These are phyloP conservation scores for Phalera bucephala DNA, from an alignment of 2,888 invertebrate species.

Conservation along the genomic window DNA sequence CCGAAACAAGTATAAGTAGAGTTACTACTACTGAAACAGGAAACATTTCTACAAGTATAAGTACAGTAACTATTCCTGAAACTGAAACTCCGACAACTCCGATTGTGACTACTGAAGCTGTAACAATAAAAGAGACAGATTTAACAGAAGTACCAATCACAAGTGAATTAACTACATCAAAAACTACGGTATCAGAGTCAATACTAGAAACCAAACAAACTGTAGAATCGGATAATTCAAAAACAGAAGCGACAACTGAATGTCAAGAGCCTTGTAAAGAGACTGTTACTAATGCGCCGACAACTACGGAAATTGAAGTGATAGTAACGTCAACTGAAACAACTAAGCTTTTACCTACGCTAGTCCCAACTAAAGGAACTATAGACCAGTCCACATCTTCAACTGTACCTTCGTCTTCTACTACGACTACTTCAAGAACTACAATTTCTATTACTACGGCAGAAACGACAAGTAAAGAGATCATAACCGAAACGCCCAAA, in stretches of 20 bases:
- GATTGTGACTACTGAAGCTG: conserved; percentile 18
- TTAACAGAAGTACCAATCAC: conserved; percentile 21
- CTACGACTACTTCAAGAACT: conserved; percentile 11
- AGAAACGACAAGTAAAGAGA: conserved; percentile 28
- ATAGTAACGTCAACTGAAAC: conserved; percentile 18
- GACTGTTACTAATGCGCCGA: conserved; percentile 23
- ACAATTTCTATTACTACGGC: conserved; percentile 18
- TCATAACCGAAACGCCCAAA: conserved; percentile 39
- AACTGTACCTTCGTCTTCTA: conserved; percentile 14
- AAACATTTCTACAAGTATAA: conserved; percentile 11
- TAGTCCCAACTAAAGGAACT: conserved; percentile 19
- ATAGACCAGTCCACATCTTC: conserved; percentile 22
- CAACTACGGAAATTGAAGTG: conserved; percentile 16
- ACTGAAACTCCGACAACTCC: conserved; percentile 23
- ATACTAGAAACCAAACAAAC: conserved; percentile 43
- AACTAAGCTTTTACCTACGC: conserved; percentile 14
- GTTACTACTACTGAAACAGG: conserved; percentile 17
- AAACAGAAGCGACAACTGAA: conserved; percentile 48
- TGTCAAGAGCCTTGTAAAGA: conserved; percentile 39
- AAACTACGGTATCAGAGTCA: conserved; percentile 32
- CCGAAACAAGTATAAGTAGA: conserved; percentile 10
- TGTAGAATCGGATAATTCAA: conserved; percentile 43
- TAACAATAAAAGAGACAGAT: conserved; percentile 8
- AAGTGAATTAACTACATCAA: conserved; percentile 36
- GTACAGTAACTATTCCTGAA: conserved; percentile 10